A percentile compares a stretch with the other conserved stretches of the same genome.
Conservation (phyloP, 2,888 invertebrate species). For the Catocala nupta region DNA sequence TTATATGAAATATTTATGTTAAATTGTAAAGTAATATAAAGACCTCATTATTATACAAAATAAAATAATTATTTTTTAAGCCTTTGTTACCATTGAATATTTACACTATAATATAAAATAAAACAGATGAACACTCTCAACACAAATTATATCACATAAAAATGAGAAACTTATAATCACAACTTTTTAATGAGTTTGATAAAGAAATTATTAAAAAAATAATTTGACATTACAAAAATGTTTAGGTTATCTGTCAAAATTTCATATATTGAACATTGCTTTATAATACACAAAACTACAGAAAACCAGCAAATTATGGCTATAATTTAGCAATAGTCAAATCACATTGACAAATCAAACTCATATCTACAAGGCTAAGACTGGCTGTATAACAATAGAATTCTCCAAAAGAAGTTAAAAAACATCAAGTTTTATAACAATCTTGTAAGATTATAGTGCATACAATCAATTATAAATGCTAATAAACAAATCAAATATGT, state of each 20-base stretch:
- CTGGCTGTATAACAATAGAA: constrained; percentile 38
- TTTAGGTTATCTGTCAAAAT: constrained; percentile 75
- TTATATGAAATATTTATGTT: no score
- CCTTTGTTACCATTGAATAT: no score
- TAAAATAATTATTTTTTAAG: no score
- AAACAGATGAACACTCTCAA: no score
- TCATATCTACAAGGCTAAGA: constrained; percentile 60
- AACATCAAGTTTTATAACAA: constrained; percentile 49
- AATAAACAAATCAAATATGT: constrained; percentile 39
- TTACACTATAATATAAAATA: no score
- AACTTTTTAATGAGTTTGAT: constrained; percentile 32
- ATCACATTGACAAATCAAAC: constrained; percentile 43
- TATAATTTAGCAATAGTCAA: constrained; percentile 26
- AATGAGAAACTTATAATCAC: not conserved
- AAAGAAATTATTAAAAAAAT: constrained; percentile 30
- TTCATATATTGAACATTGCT: constrained; percentile 36
- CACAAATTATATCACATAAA: not conserved
- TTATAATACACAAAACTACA: constrained; percentile 17
- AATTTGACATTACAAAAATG: constrained; percentile 58
- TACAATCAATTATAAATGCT: constrained; percentile 37
- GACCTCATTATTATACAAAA: no score
- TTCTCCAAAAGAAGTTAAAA: constrained; percentile 41
- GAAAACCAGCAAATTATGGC: constrained; percentile 9
- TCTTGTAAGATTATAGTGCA: constrained; percentile 49
- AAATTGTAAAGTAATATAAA: no score